phyloP scores from a whole-genome alignment of 2,113 vertebrate species.

The Podarcis cretensis region DNA sequence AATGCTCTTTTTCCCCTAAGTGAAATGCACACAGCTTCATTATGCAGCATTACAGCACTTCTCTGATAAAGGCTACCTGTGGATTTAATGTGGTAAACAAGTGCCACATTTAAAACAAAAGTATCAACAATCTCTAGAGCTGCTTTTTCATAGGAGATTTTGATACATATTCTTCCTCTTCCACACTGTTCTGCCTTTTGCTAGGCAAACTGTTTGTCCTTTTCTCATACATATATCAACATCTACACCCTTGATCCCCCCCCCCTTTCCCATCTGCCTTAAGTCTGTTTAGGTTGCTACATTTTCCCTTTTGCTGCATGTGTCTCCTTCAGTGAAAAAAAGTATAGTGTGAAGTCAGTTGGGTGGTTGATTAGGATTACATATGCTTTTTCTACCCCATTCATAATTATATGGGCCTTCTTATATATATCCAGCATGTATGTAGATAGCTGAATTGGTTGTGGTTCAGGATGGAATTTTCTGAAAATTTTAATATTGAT shows the following conservation, averaged over 20 bases:
- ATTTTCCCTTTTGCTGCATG: background rate
- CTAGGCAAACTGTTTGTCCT: slow-evolving; percentile 11
- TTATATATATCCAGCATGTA: background rate
- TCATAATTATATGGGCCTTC: background rate
- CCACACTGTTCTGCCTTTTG: background rate
- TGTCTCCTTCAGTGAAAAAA: background rate
- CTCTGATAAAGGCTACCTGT: slow-evolving; percentile 29
- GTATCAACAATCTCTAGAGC: background rate
- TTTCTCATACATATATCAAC: slow-evolving; percentile 24
- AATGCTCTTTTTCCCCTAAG: slow-evolving; percentile 29
- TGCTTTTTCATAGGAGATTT: slow-evolving; percentile 2
- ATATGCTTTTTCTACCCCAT: background rate
- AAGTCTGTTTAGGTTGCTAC: background rate
- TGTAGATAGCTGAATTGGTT: background rate
- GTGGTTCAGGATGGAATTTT: too few species aligned
- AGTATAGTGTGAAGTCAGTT: background rate
- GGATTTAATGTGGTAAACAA: slow-evolving; percentile 36
- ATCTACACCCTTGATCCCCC: slow-evolving; percentile 28
- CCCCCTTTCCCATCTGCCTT: slow-evolving; percentile 17
- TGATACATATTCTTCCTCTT: slow-evolving; percentile 8
- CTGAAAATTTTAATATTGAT: too few species aligned
- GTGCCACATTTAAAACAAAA: slow-evolving; percentile 1
- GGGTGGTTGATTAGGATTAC: background rate
- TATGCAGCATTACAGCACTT: slow-evolving; percentile 16
- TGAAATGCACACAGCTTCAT: slow-evolving; percentile 19